Percentiles rank a stretch among this genome's conserved stretches.
These are phyloP conservation scores for Amphiprion ocellaris DNA, from an alignment of 2,113 vertebrate species.

Conservation along the genomic window DNA sequence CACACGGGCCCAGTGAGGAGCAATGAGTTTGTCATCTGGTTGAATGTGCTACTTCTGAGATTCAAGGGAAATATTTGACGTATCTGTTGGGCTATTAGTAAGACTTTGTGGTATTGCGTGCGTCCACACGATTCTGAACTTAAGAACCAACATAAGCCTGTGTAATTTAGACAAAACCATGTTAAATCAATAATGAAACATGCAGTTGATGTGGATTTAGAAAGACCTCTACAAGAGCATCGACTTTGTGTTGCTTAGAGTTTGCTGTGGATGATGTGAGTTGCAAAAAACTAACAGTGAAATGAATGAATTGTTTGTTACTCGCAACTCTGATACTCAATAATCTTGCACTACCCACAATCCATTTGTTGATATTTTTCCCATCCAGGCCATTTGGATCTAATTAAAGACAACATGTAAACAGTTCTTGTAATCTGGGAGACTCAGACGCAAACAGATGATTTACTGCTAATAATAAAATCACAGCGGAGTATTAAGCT, in stretches of 20 bases:
- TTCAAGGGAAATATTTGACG: not conserved
- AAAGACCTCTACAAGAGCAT: not conserved
- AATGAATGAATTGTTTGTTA: constrained; percentile 41
- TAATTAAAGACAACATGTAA: constrained; percentile 68
- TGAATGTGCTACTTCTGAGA: constrained; percentile 2
- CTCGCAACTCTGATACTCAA: constrained; percentile 34
- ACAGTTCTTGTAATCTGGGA: constrained; percentile 60
- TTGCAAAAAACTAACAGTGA: constrained; percentile 2
- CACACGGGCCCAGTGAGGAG: not conserved
- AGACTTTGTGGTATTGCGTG: not conserved
- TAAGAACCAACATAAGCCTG: not conserved
- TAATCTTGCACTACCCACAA: constrained; percentile 21
- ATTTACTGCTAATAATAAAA: constrained; percentile 74
- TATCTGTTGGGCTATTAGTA: not conserved
- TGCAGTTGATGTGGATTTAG: not conserved
- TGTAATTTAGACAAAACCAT: not conserved
- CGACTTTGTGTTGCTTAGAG: constrained; percentile 8
- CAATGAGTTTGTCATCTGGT: constrained; percentile 19
- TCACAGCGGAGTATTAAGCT: constrained; percentile 27
- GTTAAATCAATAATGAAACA: not conserved
- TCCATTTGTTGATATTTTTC: constrained; percentile 45
- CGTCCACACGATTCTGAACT: not conserved
- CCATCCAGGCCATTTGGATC: constrained; percentile 62
- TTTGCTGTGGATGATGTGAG: not conserved
- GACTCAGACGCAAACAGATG: constrained; percentile 44